Evolutionary conservation across 2,797 vertebrate genomes (phyloP), one percentile per base, ranked within the genome.

Genomic region (Chaenodraco wilsoni): DNA sequence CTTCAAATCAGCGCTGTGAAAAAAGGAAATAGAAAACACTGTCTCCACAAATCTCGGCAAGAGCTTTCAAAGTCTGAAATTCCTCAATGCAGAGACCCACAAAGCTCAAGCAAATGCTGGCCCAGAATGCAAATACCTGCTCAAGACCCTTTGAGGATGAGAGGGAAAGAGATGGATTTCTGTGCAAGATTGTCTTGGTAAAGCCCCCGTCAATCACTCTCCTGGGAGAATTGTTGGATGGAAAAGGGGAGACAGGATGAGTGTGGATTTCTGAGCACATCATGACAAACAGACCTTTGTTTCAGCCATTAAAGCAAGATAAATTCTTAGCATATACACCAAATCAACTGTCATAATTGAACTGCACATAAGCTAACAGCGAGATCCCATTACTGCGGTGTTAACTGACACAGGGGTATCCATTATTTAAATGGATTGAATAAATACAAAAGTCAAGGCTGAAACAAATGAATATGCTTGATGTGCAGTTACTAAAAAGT

Each of bases 151-250:
- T 84, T 79, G 64, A 84, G 82, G 63, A 87, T 84, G 58, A 88
- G 27, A 40, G 74, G 74, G 67, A 72, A 74, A 72, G 77, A 85
- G 66, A 65, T 79, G 87, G 75, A 83, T 85, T 89, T 85, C 81
- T 77, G 57, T 64, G 68, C 3, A 43, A 67, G 86, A 87, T 83
- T 88, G 73, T 85, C 73, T 72, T 5, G 44, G 80, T 82, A 87
- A 91, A 89, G 83, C 84, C 84, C 71, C 74, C 54, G 56, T 90
- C 89, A 88, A 75, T 92, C 86, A 86, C 74, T 85, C 81, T 63
- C 45, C 14, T 37, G 75, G 79, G 80, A 84, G 79, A 78, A 81
- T 61, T 77, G 65, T 61, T 83, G 76, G 87, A 78, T 6, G 48
- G 40, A 69, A 62, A 72, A 71, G 64, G 68, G 43, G 70, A 54